Percentiles rank a stretch among this genome's conserved stretches.
These are phyloP conservation scores for Palythoa grandis DNA, from an alignment of 92 coral and sea anemone genomes.

Conservation along the genomic window DNA sequence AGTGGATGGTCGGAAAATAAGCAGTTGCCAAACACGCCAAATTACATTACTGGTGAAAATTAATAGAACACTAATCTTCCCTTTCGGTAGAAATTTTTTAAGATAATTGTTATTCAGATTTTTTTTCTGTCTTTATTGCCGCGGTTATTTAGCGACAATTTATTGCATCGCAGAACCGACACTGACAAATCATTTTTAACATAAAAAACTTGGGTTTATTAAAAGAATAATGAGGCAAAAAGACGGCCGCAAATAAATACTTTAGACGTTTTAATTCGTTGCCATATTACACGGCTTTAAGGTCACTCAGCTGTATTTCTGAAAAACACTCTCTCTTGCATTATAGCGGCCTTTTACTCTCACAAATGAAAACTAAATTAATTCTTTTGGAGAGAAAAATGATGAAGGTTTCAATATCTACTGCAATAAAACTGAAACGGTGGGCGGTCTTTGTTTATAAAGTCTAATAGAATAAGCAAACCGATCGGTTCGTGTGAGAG, in stretches of 20 bases:
- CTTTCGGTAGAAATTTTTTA: slow-evolving; percentile 55
- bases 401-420: slow-evolving; percentile 87
- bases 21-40: slow-evolving; percentile 18
- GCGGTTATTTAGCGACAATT: slow-evolving; percentile 76
- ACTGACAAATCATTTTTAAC: slow-evolving; percentile 79
- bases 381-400: slow-evolving; percentile 30
- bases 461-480: slow-evolving; percentile 96
- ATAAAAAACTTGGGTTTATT: slow-evolving; percentile 77
- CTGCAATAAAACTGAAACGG: slow-evolving; percentile 87
- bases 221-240: slow-evolving; percentile 63
- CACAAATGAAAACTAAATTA: slow-evolving; percentile 30
- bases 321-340: slow-evolving; percentile 7
- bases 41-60: slow-evolving; percentile 36
- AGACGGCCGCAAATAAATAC: slow-evolving; percentile 47
- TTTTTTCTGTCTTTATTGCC: slow-evolving; percentile 43
- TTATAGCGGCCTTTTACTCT: background rate
- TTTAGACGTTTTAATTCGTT: slow-evolving; percentile 44
- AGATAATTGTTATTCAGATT: slow-evolving; percentile 37
- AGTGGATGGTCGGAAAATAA: slow-evolving; percentile 4
- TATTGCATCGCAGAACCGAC: slow-evolving; percentile 83
- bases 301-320: slow-evolving; percentile 1
- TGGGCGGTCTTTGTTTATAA: slow-evolving; percentile 99
- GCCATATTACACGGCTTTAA: slow-evolving; percentile 7
- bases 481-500: slow-evolving; percentile 79
- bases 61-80: slow-evolving; percentile 43